Conservation (phyloP, 2,113 vertebrate genomes). For the Ictidomys tridecemlineatus region DNA sequence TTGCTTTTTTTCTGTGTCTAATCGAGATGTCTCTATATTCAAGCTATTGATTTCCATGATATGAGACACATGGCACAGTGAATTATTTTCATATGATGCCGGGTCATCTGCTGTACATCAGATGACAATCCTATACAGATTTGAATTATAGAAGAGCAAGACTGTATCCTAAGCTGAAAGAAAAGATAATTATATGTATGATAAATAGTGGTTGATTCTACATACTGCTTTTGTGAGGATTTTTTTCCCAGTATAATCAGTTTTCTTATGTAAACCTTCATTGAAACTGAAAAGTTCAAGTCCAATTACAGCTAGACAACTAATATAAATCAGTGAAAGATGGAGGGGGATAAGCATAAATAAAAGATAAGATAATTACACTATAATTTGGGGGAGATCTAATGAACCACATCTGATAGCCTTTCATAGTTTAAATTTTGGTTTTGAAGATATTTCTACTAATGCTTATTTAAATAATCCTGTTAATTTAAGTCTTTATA, state of each 20-base stretch:
- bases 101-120: slow-evolving; percentile 65
- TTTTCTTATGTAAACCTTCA: slow-evolving; percentile 3
- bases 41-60: slow-evolving; percentile 46
- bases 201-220: slow-evolving; percentile 55
- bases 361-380: slow-evolving; percentile 59
- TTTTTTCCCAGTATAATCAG: background rate
- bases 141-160: slow-evolving; percentile 7
- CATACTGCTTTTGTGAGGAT: slow-evolving; percentile 28
- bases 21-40: slow-evolving; percentile 55
- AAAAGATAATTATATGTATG: slow-evolving; percentile 71
- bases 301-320: slow-evolving; percentile 58
- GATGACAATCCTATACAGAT: slow-evolving; percentile 35
- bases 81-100: slow-evolving; percentile 67
- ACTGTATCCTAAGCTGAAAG: slow-evolving; percentile 28
- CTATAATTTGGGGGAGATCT: slow-evolving; percentile 60
- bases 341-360: background rate
- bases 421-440: slow-evolving; percentile 61
- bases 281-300: slow-evolving; percentile 57
- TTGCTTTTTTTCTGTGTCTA: slow-evolving; percentile 14
- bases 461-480: slow-evolving; percentile 57
- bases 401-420: slow-evolving; percentile 55
- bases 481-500: slow-evolving; percentile 50
- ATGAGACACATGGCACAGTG: background rate
- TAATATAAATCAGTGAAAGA: slow-evolving; percentile 58
- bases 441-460: slow-evolving; percentile 68